Conservation (phyloP, 2,888 invertebrate genomes). For the Hydrotaea cyrtoneurina region DNA sequence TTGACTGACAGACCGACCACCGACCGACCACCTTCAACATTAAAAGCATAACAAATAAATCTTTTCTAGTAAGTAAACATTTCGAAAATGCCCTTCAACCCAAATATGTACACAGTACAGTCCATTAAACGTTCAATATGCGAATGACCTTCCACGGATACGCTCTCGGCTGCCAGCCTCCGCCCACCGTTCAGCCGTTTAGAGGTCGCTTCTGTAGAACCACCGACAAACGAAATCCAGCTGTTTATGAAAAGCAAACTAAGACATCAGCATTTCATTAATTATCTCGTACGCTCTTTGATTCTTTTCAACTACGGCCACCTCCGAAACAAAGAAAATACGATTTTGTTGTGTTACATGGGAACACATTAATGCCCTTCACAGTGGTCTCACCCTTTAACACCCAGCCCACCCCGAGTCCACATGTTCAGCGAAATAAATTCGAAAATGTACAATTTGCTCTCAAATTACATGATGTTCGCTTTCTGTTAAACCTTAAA, state of each 20-base stretch:
- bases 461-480: slow-evolving; percentile 27
- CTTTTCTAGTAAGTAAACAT: not conserved
- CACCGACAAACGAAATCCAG: not conserved
- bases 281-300: not conserved
- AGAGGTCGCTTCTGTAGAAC: not conserved
- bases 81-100: slow-evolving; percentile 5
- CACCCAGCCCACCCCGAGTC: not conserved
- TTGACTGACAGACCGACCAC: not conserved
- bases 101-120: not conserved
- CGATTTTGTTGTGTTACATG: not conserved
- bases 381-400: too few species aligned
- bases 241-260: not conserved
- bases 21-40: not conserved
- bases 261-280: not conserved
- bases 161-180: too few species aligned
- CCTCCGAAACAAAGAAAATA: not conserved
- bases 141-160: slow-evolving; percentile 8
- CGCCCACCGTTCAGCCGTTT: not conserved
- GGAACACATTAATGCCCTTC: slow-evolving; percentile 6
- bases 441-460: not conserved
- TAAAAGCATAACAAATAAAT: not conserved
- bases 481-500: not conserved
- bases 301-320: not conserved
- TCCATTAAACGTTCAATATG: slow-evolving; percentile 12
- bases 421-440: too few species aligned